Percentiles rank a stretch among this genome's conserved stretches.
Conservation (phyloP, 2,888 invertebrate genomes). For the Gerris lacustris region DNA sequence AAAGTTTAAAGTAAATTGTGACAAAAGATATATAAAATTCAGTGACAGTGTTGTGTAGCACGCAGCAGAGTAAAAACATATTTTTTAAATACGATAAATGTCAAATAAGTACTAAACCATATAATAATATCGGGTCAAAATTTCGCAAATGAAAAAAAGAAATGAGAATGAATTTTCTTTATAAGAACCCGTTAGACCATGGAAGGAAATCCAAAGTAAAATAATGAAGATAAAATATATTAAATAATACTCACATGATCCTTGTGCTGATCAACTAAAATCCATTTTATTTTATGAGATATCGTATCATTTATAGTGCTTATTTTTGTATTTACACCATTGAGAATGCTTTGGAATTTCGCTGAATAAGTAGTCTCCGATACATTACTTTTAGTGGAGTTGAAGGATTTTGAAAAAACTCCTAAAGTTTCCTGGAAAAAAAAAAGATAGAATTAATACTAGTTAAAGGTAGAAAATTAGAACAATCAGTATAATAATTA, state of each 20-base stretch:
- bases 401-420: neutral
- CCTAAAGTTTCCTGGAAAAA: neutral
- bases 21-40: no score
- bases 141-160: neutral
- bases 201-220: neutral
- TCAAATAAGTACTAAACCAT: no score
- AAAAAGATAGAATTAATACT: neutral
- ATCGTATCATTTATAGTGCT: constrained; percentile 38
- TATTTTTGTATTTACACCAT: constrained; percentile 37
- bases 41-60: no score
- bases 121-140: no score
- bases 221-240: neutral
- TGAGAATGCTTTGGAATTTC: constrained; percentile 35
- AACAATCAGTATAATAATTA: no score
- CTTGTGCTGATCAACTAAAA: constrained; percentile 37
- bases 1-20: no score
- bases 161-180: neutral
- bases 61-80: no score
- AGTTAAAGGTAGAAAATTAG: neutral
- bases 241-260: constrained; percentile 36
- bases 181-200: no score
- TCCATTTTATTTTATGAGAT: constrained; percentile 37
- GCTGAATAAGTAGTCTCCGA: neutral
- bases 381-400: neutral
- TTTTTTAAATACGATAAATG: no score